Evolutionary conservation across 2,888 invertebrate species (phyloP).

Genomic region (Coelinius sp.): DNA sequence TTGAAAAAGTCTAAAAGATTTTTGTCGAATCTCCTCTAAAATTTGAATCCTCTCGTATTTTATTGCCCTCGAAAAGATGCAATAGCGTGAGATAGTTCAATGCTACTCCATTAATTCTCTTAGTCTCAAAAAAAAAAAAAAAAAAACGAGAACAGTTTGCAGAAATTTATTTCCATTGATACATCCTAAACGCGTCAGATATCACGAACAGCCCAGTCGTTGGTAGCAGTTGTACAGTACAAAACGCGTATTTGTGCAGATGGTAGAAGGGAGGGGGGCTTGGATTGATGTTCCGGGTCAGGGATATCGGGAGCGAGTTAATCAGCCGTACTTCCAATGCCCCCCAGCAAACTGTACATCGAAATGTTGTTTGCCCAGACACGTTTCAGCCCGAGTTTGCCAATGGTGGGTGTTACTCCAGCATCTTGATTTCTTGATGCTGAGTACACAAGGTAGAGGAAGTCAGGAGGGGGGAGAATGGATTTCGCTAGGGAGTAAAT

Average conservation of each 20-base stretch:
- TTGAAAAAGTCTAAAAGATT: background rate
- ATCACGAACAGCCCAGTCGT: background rate
- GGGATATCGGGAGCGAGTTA: constrained; percentile 15
- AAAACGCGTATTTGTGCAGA: background rate
- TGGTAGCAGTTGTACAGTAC: background rate
- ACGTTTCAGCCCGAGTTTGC: background rate
- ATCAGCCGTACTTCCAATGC: constrained; percentile 23
- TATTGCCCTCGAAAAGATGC: background rate
- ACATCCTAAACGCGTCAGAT: background rate
- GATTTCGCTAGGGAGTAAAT: constrained; percentile 7
- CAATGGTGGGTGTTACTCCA: background rate
- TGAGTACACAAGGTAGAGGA: background rate
- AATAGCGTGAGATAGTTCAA: background rate
- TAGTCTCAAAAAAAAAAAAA: background rate
- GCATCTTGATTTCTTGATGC: background rate
- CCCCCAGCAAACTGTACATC: constrained; percentile 1
- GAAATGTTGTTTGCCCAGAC: constrained; percentile 21
- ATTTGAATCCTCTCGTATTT: background rate
- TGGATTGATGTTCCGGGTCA: constrained; percentile 21
- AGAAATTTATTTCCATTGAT: background rate
- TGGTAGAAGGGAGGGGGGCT: background rate
- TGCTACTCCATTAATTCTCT: background rate
- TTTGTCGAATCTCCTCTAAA: background rate
- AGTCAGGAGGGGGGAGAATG: background rate
- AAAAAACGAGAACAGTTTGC: background rate